Base-by-base conservation (phyloP, 1,140 invertebrate species). In the Homalodisca vitripennis region DNA sequence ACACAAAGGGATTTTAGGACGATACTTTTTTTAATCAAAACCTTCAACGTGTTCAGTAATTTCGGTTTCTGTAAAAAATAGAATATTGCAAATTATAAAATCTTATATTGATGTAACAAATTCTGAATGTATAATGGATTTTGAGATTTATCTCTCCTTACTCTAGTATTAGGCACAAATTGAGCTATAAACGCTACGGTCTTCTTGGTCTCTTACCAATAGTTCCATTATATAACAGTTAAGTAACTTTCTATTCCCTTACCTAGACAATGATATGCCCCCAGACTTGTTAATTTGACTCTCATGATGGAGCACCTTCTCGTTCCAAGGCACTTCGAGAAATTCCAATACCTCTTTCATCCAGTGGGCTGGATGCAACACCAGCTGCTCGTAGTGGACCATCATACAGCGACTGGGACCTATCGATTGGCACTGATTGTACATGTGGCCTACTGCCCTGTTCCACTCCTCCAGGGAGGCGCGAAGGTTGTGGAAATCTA, bases 381-480 rank as follows among this genome's bases (percentile, higher is more conserved):
- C 96, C 73, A 99, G 84, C 79, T 98, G 94, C 81, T 99, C 98
- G 81, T 99, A 99, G 76, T 95, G 69, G 3, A 91, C 92, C 79
- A 91, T 89, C 79, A 98, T 82, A 82, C 97, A 99, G 72, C 87
- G 85, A 2, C 85, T 81, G n/a, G 88, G 81, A 14, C 97, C 97
- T 63, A 98, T 86, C 74, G 92, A 86, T 70, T 89, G 86, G 82
- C 97, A 99, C 82, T 98, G 95, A 69, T 88, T 85, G 80, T 96
- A 90, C 97, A 99, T 99, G 60, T 89, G 84, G 76, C 92, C 88
- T 76, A 98, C 95, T 22, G 95, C 95, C 75, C 89, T 86, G 81
- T 98, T 98, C 97, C 97, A 98, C 80, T 97, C 96, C 72, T 86
- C 89, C 79, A 99, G 80, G 80, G 94, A 98, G 79, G 97, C 93